Evolutionary conservation across 2,888 invertebrate species (phyloP), one percentile per base, ranked within the genome.

Genomic region (Fissipunctia ypsillon): DNA sequence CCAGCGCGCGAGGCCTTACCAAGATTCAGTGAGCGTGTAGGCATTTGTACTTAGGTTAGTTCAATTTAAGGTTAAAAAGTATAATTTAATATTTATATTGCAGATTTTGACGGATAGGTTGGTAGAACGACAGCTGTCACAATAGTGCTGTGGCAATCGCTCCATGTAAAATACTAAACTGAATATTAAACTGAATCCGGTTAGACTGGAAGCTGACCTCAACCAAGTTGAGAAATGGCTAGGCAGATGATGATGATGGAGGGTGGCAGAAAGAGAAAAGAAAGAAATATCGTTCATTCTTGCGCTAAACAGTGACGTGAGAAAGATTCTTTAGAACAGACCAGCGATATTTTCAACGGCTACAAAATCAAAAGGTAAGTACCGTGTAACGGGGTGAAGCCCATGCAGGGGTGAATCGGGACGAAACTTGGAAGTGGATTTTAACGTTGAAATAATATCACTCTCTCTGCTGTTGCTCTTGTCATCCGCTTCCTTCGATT

Each of bases 1-100:
- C 87, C 38, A 59, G 65, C 41, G 65, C 41, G 56, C 79, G 10
- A 48, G 67, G 65, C 79, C 69, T 61, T 71, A 80, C 72, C 76
- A 63, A 76, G 76, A 60, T 41, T 57, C 60, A 35, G 69, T 72
- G 14, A 50, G 45, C 52, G 61, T 80, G 76, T 76, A 80, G 83
- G 77, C 69, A 79, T 76, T 45, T 71, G 75, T 72, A 73, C 76
- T 71, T 57, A 74, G 59, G 5, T 50, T 43, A 28, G 12, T 28
- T 61, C 2, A 22, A 28, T 28, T 43, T 43, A 22, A 14, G 61
- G 12, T 6, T 12, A 25, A 61, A n/a, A 41, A 25, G 0, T 41
- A 19, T 60, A 25, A 41, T 60, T 61, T 43, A 19, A 25, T 12
- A 19, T 38, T 25, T 19, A 7, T 12, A 35, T 43, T 61, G n/a